phyloP scores from a whole-genome alignment of 2,113 vertebrate genomes.

The Corythornis cristatus region DNA sequence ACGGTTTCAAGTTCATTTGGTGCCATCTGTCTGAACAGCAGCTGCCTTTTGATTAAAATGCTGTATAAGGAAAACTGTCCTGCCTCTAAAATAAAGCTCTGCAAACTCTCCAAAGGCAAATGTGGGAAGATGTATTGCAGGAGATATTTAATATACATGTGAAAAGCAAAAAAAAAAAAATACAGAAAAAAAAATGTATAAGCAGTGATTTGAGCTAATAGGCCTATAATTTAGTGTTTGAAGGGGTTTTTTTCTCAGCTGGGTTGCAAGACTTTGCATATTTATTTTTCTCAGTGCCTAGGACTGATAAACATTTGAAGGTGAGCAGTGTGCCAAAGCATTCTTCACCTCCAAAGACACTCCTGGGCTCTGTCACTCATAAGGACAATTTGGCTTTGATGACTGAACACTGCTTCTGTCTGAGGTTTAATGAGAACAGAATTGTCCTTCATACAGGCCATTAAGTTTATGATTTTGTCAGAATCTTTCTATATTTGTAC shows the following conservation, averaged over 20 bases:
- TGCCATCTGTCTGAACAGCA: not conserved
- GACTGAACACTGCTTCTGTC: not conserved
- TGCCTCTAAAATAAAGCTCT: not conserved
- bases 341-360: conserved; percentile 10
- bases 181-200: not conserved
- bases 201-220: not conserved
- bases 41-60: not conserved
- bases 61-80: not conserved
- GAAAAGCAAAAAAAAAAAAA: not conserved
- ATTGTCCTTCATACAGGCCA: not conserved
- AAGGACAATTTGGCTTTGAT: not conserved
- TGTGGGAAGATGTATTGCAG: not conserved
- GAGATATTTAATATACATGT: not conserved
- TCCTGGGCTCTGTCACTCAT: not conserved
- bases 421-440: conserved; percentile 36
- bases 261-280: not conserved
- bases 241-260: not conserved
- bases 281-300: conserved; percentile 9
- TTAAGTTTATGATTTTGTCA: not conserved
- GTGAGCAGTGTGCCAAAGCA: not conserved
- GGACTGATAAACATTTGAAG: not conserved
- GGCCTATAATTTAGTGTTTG: not conserved
- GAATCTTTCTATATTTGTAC: not conserved
- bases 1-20: not conserved
- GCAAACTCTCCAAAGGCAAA: not conserved